phyloP scores from a whole-genome alignment of 2,888 invertebrate species.

The Stenichneumon culpator region DNA sequence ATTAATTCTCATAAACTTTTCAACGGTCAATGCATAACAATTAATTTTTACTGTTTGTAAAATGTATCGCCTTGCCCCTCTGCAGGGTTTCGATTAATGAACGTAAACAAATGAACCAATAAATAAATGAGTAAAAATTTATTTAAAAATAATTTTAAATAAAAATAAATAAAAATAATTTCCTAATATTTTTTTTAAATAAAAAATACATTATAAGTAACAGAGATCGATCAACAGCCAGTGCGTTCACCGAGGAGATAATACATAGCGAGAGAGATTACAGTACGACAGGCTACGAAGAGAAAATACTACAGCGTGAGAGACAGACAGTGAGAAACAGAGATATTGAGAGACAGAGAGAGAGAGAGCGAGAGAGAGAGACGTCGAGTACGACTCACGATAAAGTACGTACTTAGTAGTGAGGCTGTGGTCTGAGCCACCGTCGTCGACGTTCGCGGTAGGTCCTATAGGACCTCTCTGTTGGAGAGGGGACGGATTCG shows the following conservation, averaged over 20 bases:
- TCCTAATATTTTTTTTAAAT: background rate
- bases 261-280: constrained; percentile 23
- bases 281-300: constrained; percentile 38
- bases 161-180: no score
- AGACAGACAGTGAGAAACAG: constrained; percentile 63
- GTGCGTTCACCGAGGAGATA: constrained; percentile 9
- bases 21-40: background rate
- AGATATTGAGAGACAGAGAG: constrained; percentile 49
- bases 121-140: background rate
- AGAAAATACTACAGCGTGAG: constrained; percentile 57
- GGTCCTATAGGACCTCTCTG: constrained; percentile 74
- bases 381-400: constrained; percentile 69
- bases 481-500: constrained; percentile 75
- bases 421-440: constrained; percentile 71
- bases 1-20: background rate
- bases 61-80: background rate
- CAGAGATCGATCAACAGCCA: constrained; percentile 13
- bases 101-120: background rate
- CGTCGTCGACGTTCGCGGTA: constrained; percentile 76
- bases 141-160: no score
- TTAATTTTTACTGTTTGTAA: background rate
- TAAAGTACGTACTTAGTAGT: constrained; percentile 80
- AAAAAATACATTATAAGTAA: constrained; percentile 2
- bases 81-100: background rate
- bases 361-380: constrained; percentile 34